Evolutionary conservation across 2,797 vertebrate genomes (phyloP).

Genomic region (Thamnophis elegans): DNA sequence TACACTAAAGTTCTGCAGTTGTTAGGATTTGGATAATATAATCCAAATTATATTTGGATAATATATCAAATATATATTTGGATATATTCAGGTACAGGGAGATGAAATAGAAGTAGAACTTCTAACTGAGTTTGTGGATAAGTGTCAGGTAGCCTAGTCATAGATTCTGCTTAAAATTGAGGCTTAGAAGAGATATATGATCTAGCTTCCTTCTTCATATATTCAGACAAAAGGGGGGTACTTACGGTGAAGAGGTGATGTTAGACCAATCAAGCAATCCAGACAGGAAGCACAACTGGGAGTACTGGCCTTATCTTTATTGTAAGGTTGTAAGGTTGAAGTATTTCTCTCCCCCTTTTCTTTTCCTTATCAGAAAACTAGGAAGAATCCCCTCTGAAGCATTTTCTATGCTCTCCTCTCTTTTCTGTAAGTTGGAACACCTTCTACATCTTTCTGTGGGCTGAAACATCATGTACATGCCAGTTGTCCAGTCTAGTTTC

Average conservation of each 20-base stretch:
- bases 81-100: constrained; percentile 10
- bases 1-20: constrained; percentile 25
- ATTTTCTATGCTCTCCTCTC: neutral
- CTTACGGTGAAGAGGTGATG: neutral
- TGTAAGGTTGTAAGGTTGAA: neutral
- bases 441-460: neutral
- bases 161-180: constrained; percentile 47
- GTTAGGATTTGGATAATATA: constrained; percentile 28
- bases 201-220: neutral
- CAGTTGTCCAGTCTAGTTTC: neutral
- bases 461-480: neutral
- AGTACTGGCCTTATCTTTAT: neutral
- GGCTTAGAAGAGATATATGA: constrained; percentile 21
- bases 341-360: neutral
- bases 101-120: constrained; percentile 36
- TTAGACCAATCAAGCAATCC: neutral
- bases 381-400: neutral
- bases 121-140: constrained; percentile 13
- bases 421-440: neutral
- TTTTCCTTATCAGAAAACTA: neutral
- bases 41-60: neutral
- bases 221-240: constrained; percentile 10
- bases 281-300: neutral
- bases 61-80: too few relatives aligned
- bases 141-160: constrained; percentile 28